Conservation (phyloP, 2,113 vertebrate genomes). For the Ranitomeya imitator region DNA sequence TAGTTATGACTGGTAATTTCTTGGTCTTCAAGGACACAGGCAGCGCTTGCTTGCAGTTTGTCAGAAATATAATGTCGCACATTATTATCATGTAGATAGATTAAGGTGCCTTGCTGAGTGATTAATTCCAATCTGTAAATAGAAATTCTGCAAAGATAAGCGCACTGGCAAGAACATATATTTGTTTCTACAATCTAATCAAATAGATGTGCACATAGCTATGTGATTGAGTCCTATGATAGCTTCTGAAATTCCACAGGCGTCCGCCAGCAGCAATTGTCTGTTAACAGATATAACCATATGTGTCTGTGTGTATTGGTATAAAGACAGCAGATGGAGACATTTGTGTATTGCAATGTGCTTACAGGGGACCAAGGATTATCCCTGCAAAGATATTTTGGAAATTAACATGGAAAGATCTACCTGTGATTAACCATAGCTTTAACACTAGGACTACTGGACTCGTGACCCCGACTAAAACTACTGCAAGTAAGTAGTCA, state of each 20-base stretch:
- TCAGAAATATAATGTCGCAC: conserved; percentile 20
- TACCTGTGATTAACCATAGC: too few species aligned
- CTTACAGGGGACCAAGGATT: not conserved
- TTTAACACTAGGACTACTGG: too few species aligned
- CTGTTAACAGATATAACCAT: not conserved
- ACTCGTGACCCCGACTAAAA: too few species aligned
- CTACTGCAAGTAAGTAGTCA: too few species aligned
- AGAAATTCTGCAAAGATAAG: conserved; percentile 38
- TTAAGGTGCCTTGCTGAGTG: conserved; percentile 55
- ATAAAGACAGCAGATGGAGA: not conserved
- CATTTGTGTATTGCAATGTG: not conserved
- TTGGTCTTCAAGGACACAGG: conserved; percentile 13
- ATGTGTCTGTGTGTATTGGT: not conserved
- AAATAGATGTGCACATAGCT: conserved; percentile 23
- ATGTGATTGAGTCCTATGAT: not conserved
- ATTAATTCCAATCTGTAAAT: conserved; percentile 26
- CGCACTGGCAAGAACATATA: conserved; percentile 2
- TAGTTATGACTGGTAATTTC: too few species aligned
- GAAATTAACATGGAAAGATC: not conserved
- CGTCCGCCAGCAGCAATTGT: not conserved
- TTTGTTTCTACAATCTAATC: not conserved
- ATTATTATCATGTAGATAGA: conserved; percentile 51
- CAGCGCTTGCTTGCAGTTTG: conserved; percentile 26
- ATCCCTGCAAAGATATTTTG: not conserved
- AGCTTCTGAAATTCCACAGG: not conserved